phyloP scores from a whole-genome alignment of 2,888 invertebrate genomes.

The Athripsodes cinereus region DNA sequence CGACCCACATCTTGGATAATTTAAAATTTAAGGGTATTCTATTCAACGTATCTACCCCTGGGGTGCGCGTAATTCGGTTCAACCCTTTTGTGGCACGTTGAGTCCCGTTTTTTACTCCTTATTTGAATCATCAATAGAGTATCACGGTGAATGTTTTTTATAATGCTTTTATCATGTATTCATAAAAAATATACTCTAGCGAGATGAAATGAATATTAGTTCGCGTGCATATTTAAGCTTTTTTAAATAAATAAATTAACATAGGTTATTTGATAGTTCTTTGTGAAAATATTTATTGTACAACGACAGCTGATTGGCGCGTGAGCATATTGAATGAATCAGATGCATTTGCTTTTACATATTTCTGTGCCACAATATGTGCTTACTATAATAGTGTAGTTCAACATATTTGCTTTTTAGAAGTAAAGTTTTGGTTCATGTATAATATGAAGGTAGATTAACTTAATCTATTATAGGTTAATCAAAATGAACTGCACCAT shows the following conservation, averaged over 20 bases:
- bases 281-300: neutral
- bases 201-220: neutral
- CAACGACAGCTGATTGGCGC: too few relatives aligned
- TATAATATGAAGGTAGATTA: too few relatives aligned
- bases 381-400: too few relatives aligned
- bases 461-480: too few relatives aligned
- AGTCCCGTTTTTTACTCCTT: constrained; percentile 10
- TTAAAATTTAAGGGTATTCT: constrained; percentile 13
- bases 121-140: constrained; percentile 27
- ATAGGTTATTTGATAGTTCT: neutral
- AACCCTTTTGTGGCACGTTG: constrained; percentile 28
- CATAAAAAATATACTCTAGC: neutral
- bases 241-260: neutral
- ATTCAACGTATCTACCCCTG: constrained; percentile 17
- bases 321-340: too few relatives aligned
- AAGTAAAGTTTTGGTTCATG: too few relatives aligned
- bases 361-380: too few relatives aligned
- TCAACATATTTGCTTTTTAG: too few relatives aligned
- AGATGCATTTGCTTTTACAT: too few relatives aligned
- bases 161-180: constrained; percentile 15
- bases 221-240: neutral
- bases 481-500: too few relatives aligned
- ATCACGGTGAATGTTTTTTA: constrained; percentile 16
- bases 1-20: constrained; percentile 4
- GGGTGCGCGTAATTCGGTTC: constrained; percentile 27